Evolutionary conservation across 2,888 invertebrate genomes (phyloP), one percentile per base, ranked within the genome.

Genomic region (Lycocerus yunnanus): DNA sequence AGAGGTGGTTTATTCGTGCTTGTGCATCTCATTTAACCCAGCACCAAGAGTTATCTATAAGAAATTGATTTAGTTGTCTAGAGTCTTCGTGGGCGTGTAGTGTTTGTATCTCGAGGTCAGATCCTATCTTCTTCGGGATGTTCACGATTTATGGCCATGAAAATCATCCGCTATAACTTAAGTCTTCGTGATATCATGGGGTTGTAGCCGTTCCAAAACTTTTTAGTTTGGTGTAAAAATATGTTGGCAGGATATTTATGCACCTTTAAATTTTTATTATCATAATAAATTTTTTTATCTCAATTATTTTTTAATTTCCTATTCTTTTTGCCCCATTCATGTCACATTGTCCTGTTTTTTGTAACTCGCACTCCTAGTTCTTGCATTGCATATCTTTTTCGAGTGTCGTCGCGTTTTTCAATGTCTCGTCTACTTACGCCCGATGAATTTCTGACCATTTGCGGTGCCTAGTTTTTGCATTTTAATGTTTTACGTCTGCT

Each of bases 1-100:
- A 77, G 61, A 66, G 61, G 73, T 27, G 21, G 24, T 78, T 77
- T 70, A 80, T 80, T 82, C 83, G 82, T 83, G 84, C 80, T 80
- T 78, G 77, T 80, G 83, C 83, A 84, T 84, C 83, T 84, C 83
- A 84, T 84, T 83, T 81, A 78, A 80, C 78, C 59, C 43, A 75
- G 66, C 78, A 77, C 75, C 78, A 67, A 74, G 72, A 73, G 68
- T 77, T 81, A 82, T 82, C 83, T 81, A 82, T 81, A 82, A 81
- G 82, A 84, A 84, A 85, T 85, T 87, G 87, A 87, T 87, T 87
- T 87, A 87, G 87, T 86, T 86, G 87, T 87, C 86, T 87, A 85
- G 87, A 83, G 82, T 82, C 82, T 43, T 84, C 83, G 86, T 87
- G 85, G 87, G 87, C 87, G 86, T 85, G 84, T 85, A 83, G 84